phyloP scores from a whole-genome alignment of 2,888 invertebrate species.

The Allacma fusca region DNA sequence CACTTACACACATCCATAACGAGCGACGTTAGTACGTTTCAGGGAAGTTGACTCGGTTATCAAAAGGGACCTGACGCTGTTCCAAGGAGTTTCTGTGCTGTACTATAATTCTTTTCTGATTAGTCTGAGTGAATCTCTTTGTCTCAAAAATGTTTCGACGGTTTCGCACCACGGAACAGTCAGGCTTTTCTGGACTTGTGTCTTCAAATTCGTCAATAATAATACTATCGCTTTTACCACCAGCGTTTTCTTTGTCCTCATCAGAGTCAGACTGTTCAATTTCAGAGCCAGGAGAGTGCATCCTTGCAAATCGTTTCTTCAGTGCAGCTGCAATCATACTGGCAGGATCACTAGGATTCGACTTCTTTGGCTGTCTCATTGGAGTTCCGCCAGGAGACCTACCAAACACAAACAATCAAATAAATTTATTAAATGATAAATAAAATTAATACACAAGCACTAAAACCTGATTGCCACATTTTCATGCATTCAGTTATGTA shows the following conservation, averaged over 20 bases:
- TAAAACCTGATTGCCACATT: no score
- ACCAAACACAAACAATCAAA: background rate
- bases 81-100: constrained; percentile 7
- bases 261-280: constrained; percentile 28
- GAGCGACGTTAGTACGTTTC: constrained; percentile 18
- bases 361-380: constrained; percentile 54
- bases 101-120: background rate
- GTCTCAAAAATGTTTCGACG: background rate
- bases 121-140: background rate
- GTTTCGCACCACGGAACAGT: background rate
- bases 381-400: constrained; percentile 65
- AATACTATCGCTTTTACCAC: background rate
- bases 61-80: constrained; percentile 10
- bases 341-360: constrained; percentile 62
- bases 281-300: constrained; percentile 54
- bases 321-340: constrained; percentile 64
- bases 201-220: constrained; percentile 40
- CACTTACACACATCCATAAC: background rate
- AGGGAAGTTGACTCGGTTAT: constrained; percentile 33
- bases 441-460: no score
- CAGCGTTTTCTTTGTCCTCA: constrained; percentile 26
- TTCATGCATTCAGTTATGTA: no score
- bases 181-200: constrained; percentile 25
- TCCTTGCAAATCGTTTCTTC: constrained; percentile 64
- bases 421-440: no score